phyloP scores from a whole-genome alignment of 1,140 invertebrate species.

The Cherax quadricarinatus region DNA sequence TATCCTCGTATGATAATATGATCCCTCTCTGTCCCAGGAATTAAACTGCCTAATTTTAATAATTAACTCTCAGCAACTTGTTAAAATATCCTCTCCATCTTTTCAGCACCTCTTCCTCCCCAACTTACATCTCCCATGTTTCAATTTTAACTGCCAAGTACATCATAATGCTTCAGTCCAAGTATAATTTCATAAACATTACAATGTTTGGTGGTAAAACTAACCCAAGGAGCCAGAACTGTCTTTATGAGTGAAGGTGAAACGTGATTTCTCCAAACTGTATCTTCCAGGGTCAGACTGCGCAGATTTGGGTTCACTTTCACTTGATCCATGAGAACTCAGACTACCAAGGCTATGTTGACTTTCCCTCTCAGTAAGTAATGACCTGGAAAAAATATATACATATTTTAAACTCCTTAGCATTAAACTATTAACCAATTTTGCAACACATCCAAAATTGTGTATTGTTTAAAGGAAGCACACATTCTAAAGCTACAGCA shows the following conservation, averaged over 20 bases:
- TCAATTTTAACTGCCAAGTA: too few relatives aligned
- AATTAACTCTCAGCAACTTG: too few relatives aligned
- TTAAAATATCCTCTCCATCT: too few relatives aligned
- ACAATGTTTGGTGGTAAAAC: not conserved
- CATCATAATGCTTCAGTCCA: too few relatives aligned
- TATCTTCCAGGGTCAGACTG: slow-evolving; percentile 69
- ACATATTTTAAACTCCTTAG: not conserved
- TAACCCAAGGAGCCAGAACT: slow-evolving; percentile 68
- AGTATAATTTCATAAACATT: not conserved
- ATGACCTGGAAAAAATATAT: slow-evolving; percentile 76
- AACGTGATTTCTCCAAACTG: slow-evolving; percentile 65
- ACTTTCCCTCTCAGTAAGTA: slow-evolving; percentile 81
- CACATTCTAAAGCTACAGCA: too few relatives aligned
- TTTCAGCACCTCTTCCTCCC: too few relatives aligned
- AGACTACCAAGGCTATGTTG: slow-evolving; percentile 73
- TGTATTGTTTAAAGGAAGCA: too few relatives aligned
- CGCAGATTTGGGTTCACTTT: slow-evolving; percentile 72
- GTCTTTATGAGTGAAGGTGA: slow-evolving; percentile 68
- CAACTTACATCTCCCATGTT: too few relatives aligned
- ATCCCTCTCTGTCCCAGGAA: too few relatives aligned
- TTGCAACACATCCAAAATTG: not conserved
- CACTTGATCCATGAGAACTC: slow-evolving; percentile 63
- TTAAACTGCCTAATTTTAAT: too few relatives aligned
- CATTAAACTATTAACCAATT: not conserved
- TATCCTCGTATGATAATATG: too few relatives aligned